Conservation (phyloP, 2,797 vertebrate species). For the Sardinella longiceps region DNA sequence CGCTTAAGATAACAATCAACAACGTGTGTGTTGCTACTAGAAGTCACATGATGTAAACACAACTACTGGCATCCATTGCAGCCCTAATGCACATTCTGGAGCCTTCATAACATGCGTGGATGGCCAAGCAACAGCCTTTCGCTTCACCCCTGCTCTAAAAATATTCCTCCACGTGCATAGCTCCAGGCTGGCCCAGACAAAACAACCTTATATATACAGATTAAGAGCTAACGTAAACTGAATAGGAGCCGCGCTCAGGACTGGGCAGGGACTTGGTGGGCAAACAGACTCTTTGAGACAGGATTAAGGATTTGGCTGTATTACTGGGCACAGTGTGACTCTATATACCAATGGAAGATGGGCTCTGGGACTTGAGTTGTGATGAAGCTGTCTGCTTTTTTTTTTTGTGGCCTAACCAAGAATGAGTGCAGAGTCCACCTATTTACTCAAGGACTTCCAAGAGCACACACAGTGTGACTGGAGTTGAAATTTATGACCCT, state of each 20-base stretch:
- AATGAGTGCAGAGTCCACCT: not conserved
- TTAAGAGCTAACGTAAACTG: not conserved
- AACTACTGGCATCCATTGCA: not conserved
- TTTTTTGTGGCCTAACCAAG: not conserved
- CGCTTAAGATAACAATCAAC: too few species aligned
- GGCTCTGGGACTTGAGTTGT: not conserved
- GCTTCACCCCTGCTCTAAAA: not conserved
- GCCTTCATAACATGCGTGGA: not conserved
- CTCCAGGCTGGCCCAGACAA: conserved; percentile 3
- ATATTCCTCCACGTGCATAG: not conserved
- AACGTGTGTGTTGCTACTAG: not conserved
- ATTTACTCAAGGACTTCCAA: not conserved
- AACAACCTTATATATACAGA: conserved; percentile 7
- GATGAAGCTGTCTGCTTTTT: not conserved
- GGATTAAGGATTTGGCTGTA: not conserved
- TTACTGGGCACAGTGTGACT: not conserved
- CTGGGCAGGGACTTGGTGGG: conserved; percentile 5
- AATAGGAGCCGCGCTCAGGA: not conserved
- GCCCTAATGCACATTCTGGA: not conserved
- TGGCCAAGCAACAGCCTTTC: not conserved
- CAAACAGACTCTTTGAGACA: conserved; percentile 1
- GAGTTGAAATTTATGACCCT: not conserved
- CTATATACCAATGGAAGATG: not conserved
- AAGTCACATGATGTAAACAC: not conserved
- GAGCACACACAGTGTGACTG: not conserved